Base-by-base conservation (phyloP, 2,113 vertebrate species). In the Rhinoderma darwinii region DNA sequence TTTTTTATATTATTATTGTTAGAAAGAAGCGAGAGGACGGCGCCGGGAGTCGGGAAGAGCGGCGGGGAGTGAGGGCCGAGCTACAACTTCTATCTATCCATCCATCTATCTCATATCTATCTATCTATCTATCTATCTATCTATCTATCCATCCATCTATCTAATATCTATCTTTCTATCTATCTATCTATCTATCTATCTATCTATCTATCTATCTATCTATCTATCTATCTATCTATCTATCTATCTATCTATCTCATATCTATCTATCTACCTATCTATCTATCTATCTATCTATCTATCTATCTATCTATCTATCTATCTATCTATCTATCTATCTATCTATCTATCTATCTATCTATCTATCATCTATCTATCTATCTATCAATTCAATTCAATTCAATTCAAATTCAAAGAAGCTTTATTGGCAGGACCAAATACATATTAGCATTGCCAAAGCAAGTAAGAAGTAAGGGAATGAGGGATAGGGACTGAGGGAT, bases 161-260 rank as follows among this genome's bases (percentile, higher is more conserved):
- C n/a, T n/a, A n/a, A n/a, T n/a, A n/a, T n/a, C n/a, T n/a, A n/a
- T n/a, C n/a, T n/a, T n/a, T 56, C 22, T 7, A 54, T 25, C 22
- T 56, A 22, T 56, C 2, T 56, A 56, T 56, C 54, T 25, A 25
- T 25, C 54, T 61, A 61, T 61, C 56, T 61, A 61, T 61, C 56
- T 27, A 51, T 51, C 50, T n/a, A 61, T 61, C 56, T 61, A 61
- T 61, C 56, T 56, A 56, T 56, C 25, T 61, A 61, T 61, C n/a
- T n/a, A n/a, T n/a, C n/a, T n/a, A n/a, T n/a, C n/a, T n/a, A 50
- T 5, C 2, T n/a, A 56, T 56, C 54, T 56, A 56, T 56, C 54
- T 56, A 56, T 56, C 54, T 56, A 56, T 56, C 54, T 56, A 56
- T 56, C 54, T 56, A 56, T 56, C 54, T n/a, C n/a, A n/a, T 56